Evolutionary conservation across 2,113 vertebrate genomes (phyloP), one percentile per base, ranked within the genome.

Genomic region (Bostrychus sinensis): DNA sequence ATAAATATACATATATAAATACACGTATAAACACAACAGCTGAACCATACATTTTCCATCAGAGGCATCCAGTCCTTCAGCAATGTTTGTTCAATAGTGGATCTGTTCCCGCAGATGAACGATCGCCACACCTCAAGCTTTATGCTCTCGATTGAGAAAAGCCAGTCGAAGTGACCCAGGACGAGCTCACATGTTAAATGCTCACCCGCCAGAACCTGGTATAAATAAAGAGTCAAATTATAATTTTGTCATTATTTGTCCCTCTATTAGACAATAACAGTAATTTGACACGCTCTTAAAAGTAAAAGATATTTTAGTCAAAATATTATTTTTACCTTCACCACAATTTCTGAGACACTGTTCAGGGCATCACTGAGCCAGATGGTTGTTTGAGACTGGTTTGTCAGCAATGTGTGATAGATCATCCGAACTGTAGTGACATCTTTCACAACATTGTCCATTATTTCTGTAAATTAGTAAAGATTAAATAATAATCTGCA

Each of bases 131-230:
- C 25, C 10, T 84, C 54, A 1, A 54, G 20, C 10, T 66, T 66
- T 38, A 89, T 6, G 23, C 60, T 86, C 36, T 78, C 46, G 2
- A 62, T 67, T n/a, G 68, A 42, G 7, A 90, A 63, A 26, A 91
- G 71, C 84, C 87, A 89, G 37, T 79, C 71, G 7, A 89, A 89
- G 14, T 78, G 74, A 19, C 14, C 20, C 57, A 88, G 20, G 11
- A 86, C 3, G 7, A 73, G 46, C n/a, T 75, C 67, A 73, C 90
- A 93, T 22, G 62, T 68, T 16, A 57, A 12, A 45, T 16, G 0
- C 2, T 54, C 30, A 22, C 46, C n/a, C n/a, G 53, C 7, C 9
- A 77, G 0, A n/a, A 13, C 51, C 86, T 90, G n/a, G 22, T 9
- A 7, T 53, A 68, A 70, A 8, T 72, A 14, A 25, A 5, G 46